Percentiles rank a stretch among this genome's conserved stretches.
Conservation (phyloP, 2,888 invertebrate genomes). For the Leucoptera coffeella region DNA sequence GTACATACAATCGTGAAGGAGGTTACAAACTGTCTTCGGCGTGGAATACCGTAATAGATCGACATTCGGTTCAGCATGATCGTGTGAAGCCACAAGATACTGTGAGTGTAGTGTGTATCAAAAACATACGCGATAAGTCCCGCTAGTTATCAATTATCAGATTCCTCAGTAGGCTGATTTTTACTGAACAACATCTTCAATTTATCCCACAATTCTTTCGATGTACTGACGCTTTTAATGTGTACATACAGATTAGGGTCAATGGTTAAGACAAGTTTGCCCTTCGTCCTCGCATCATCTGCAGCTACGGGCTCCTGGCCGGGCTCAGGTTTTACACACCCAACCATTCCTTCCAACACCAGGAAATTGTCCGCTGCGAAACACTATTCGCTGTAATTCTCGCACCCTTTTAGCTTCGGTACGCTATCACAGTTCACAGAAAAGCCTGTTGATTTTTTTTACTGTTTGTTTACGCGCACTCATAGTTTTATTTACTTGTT, state of each 20-base stretch:
- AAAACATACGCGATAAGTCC: too few species aligned
- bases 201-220: constrained; percentile 7
- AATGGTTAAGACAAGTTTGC: constrained; percentile 7
- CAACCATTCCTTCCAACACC: constrained; percentile 6
- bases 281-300: constrained; percentile 5
- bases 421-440: too few species aligned
- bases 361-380: constrained; percentile 9
- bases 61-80: too few species aligned
- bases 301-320: constrained; percentile 2
- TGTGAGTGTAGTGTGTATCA: too few species aligned
- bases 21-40: too few species aligned
- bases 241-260: constrained; percentile 6
- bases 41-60: too few species aligned
- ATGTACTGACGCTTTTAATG: constrained; percentile 5
- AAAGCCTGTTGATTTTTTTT: too few species aligned
- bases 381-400: constrained; percentile 8
- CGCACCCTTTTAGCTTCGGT: constrained; percentile 7
- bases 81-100: too few species aligned
- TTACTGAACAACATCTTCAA: background rate
- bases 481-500: too few species aligned
- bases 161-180: background rate
- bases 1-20: too few species aligned
- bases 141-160: too few species aligned
- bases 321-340: constrained; percentile 5
- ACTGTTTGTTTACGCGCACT: too few species aligned